These are phyloP conservation scores for Muntiacus reevesi DNA, from an alignment of 2,113 vertebrate species.

Conservation along the genomic window DNA sequence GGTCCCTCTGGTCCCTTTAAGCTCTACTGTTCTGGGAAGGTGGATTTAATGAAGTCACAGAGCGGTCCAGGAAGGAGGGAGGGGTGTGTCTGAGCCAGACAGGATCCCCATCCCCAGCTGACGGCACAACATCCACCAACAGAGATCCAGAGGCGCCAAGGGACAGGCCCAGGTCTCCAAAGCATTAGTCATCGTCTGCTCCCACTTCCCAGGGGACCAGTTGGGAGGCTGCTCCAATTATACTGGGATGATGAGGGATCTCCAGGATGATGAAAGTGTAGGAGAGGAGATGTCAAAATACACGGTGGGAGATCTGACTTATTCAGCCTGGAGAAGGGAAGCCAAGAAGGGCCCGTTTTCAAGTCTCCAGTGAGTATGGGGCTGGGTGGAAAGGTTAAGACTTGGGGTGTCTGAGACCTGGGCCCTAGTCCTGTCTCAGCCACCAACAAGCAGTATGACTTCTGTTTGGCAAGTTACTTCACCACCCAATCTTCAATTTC, in stretches of 20 bases:
- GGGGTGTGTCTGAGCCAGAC: background rate
- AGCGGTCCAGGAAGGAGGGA: background rate
- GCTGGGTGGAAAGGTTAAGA: background rate
- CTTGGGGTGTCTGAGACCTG: background rate
- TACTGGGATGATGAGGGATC: slow-evolving; percentile 36
- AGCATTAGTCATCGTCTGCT: slow-evolving; percentile 42
- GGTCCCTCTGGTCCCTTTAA: background rate
- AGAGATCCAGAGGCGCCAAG: background rate
- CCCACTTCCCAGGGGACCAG: background rate
- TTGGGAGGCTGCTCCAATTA: slow-evolving; percentile 39
- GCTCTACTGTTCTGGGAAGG: background rate
- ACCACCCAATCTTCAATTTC: background rate
- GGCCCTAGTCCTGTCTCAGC: background rate
- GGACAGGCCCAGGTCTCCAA: background rate
- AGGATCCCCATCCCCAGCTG: background rate
- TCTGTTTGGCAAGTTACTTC: background rate
- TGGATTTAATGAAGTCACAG: background rate
- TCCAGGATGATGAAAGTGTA: slow-evolving; percentile 52
- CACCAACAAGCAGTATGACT: background rate
- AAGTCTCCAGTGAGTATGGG: background rate
- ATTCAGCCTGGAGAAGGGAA: background rate
- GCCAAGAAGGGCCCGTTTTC: background rate
- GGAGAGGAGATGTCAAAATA: background rate
- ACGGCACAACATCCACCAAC: background rate
- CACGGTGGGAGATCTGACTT: background rate